A percentile compares a stretch with the other conserved stretches of the same genome.
Evolutionary conservation across 2,888 invertebrate species (phyloP).

Genomic region (Dione vanillae): DNA sequence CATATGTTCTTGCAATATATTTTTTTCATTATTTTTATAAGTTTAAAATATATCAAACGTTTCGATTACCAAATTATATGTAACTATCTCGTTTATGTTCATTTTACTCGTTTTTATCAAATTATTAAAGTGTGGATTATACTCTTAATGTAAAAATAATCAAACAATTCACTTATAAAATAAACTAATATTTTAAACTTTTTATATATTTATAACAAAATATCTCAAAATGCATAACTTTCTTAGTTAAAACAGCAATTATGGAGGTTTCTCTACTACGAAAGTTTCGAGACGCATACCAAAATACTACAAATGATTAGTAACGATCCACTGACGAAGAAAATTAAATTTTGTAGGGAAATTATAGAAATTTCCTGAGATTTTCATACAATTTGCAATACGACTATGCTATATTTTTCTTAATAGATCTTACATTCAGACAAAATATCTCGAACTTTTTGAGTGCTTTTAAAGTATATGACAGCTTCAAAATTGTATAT

Average conservation of each 20-base stretch:
- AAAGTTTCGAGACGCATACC: slow-evolving; percentile 14
- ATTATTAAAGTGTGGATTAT: too few species aligned
- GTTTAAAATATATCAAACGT: background rate
- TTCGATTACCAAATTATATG: too few species aligned
- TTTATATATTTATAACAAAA: background rate
- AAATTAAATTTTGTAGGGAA: slow-evolving; percentile 34
- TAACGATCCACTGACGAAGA: slow-evolving; percentile 39
- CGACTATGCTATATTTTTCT: background rate
- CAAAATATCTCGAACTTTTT: background rate
- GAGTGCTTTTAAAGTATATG: too few species aligned
- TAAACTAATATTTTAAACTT: background rate
- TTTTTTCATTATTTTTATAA: background rate
- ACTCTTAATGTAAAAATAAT: too few species aligned
- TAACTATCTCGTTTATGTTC: too few species aligned
- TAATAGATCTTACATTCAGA: background rate
- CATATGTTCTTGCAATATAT: background rate
- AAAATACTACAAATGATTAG: slow-evolving; percentile 46
- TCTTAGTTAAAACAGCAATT: slow-evolving; percentile 23
- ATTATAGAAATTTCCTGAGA: slow-evolving; percentile 2
- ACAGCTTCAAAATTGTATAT: too few species aligned
- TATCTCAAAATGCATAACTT: background rate
- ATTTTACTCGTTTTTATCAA: too few species aligned
- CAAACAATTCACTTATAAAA: too few species aligned
- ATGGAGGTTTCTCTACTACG: slow-evolving; percentile 2
- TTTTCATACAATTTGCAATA: background rate